A percentile compares a stretch with the other conserved stretches of the same genome.
These are phyloP conservation scores for Echinometra lucunter DNA, from an alignment of 53 echinoderm and acorn worm genomes.

Conservation along the genomic window DNA sequence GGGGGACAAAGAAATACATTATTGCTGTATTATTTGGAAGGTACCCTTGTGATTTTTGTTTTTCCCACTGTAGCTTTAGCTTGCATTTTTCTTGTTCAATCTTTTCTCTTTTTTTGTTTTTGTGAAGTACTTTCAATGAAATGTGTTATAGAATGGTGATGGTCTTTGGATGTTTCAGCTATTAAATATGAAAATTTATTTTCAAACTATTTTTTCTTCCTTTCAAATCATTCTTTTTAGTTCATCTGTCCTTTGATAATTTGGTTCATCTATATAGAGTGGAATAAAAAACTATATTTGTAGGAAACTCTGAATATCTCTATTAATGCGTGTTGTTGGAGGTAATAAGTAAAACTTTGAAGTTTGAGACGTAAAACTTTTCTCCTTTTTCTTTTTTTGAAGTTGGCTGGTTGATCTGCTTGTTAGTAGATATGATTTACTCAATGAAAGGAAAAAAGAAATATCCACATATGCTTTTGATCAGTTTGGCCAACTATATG, in stretches of 20 bases:
- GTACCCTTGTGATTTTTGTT: neutral
- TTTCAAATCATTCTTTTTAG: neutral
- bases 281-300: neutral
- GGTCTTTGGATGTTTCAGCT: neutral
- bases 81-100: neutral
- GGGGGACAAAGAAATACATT: too few relatives aligned
- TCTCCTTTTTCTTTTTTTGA: too few relatives aligned
- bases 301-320: neutral
- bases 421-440: too few relatives aligned
- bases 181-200: neutral
- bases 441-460: too few relatives aligned
- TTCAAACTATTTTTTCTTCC: neutral
- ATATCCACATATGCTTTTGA: too few relatives aligned
- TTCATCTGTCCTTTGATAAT: neutral
- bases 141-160: neutral
- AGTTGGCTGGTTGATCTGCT: too few relatives aligned
- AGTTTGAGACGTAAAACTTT: too few relatives aligned
- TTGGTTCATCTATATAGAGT: neutral
- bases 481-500: too few relatives aligned
- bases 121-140: neutral
- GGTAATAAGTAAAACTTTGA: neutral
- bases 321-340: neutral
- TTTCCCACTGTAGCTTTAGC: neutral
- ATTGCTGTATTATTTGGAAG: neutral
- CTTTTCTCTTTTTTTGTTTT: too few relatives aligned